Evolutionary conservation across 2,888 invertebrate species (phyloP), one percentile per base, ranked within the genome.

Genomic region (Oligia latruncula): DNA sequence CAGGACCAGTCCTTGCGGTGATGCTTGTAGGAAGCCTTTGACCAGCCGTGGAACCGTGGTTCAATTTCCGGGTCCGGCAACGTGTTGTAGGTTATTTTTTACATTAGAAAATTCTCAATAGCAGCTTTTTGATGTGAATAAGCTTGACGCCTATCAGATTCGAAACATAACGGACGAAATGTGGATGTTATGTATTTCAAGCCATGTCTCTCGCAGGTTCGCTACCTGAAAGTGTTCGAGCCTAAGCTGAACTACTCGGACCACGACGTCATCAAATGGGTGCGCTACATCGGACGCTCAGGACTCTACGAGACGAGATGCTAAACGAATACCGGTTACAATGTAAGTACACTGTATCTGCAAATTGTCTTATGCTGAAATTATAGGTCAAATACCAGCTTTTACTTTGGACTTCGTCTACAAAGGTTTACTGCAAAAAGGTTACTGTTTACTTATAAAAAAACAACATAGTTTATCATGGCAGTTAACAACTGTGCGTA

Each of bases 261-360:
- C 96, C 99, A 99, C 92, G 99, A 99, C 95, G 99, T 99, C 88
- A 99, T 99, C 94, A 99, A 99, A 98, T 99, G 99, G 99, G 99
- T 99, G 87, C 98, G 99, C 55, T 99, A 99, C 97, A 99, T 99
- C 93, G 99, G 99, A 70, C 98, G 99, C 92, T 99, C 99, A 94
- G 99, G 99, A 79, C 98, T 99, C 68, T 99, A 99, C 95, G 99
- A 99, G 97, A 99, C 99, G 64, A 97, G 99, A 96, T 99, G 99
- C 97, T 99, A 98, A 91, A 87, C 82, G 71, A 62, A 75, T 73
- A 77, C 52, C 71, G 87, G 85, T 79, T 86, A 79, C 46, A 60
- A 87, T 84, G 92, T 92, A 58, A 88, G 90, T 90, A 65, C 11
- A 23, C 23, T 62, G 55, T 62, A 29, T 29, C 60, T 60, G 1